Conservation (phyloP, 2,888 invertebrate species). For the Sympetrum striolatum region DNA sequence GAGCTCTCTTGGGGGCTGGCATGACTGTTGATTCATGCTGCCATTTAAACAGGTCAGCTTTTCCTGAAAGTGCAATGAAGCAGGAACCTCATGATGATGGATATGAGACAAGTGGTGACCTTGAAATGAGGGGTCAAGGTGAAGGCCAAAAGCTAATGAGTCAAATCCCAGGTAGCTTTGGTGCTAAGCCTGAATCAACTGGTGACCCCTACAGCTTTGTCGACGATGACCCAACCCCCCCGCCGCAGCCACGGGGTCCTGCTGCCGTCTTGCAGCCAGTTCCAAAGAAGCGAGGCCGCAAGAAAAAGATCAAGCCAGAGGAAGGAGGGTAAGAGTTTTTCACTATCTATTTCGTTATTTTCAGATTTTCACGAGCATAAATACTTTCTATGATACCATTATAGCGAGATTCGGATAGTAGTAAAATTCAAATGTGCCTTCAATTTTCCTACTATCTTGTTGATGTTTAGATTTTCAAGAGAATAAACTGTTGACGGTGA, state of each 20-base stretch:
- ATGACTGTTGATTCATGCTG: constrained; percentile 44
- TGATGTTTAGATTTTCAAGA: too few species aligned
- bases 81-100: constrained; percentile 87
- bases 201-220: constrained; percentile 81
- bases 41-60: constrained; percentile 49
- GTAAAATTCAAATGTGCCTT: too few species aligned
- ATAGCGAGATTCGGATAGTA: too few species aligned
- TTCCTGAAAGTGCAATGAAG: constrained; percentile 57
- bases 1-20: constrained; percentile 9
- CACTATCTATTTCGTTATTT: not conserved
- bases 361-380: too few species aligned
- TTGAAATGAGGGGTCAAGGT: constrained; percentile 53
- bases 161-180: constrained; percentile 59
- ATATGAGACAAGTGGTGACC: constrained; percentile 77
- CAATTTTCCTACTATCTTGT: too few species aligned
- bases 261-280: constrained; percentile 58
- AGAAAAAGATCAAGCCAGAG: constrained; percentile 71
- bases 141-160: constrained; percentile 50
- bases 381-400: too few species aligned
- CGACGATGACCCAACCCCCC: constrained; percentile 68
- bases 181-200: constrained; percentile 56
- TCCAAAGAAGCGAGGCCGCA: constrained; percentile 84
- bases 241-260: constrained; percentile 56
- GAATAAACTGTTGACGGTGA: too few species aligned
- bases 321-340: constrained; percentile 41